Evolutionary conservation across 1,140 invertebrate species (phyloP).

Genomic region (Leucophenga varia): DNA sequence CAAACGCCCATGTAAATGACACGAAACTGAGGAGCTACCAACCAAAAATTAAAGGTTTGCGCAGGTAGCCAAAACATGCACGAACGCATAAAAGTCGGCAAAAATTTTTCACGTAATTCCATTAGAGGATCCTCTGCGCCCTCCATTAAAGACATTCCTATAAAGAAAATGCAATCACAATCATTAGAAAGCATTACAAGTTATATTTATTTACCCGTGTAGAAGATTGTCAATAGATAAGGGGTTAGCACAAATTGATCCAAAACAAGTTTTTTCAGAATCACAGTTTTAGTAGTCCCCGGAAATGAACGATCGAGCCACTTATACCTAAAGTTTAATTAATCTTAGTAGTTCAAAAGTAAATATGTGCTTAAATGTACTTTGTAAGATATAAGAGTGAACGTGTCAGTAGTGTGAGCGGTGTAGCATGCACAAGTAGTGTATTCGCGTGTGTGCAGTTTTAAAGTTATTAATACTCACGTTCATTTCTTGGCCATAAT

Average conservation of each 20-base stretch:
- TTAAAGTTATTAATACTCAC: too few relatives aligned
- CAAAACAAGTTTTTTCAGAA: constrained; percentile 70
- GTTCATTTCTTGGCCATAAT: too few relatives aligned
- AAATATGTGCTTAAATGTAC: neutral
- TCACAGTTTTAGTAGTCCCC: constrained; percentile 64
- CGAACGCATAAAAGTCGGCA: constrained; percentile 70
- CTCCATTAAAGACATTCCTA: constrained; percentile 75
- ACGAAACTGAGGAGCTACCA: constrained; percentile 67
- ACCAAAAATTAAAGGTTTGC: constrained; percentile 72
- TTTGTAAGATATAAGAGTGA: too few relatives aligned
- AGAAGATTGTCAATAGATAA: constrained; percentile 69
- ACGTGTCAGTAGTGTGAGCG: too few relatives aligned
- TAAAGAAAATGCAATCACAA: constrained; percentile 30
- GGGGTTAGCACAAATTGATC: constrained; percentile 80
- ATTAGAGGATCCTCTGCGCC: constrained; percentile 65
- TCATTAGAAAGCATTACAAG: neutral
- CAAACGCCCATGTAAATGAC: constrained; percentile 73
- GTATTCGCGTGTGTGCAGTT: too few relatives aligned
- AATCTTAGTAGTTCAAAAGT: constrained; percentile 21
- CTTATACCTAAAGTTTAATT: constrained; percentile 67
- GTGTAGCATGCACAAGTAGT: too few relatives aligned
- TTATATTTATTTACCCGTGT: constrained; percentile 69
- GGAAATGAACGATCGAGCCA: constrained; percentile 71
- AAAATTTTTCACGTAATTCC: constrained; percentile 72
- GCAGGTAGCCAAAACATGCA: constrained; percentile 79